Conservation (phyloP, 2,888 invertebrate species). For the Pammene aurita region DNA sequence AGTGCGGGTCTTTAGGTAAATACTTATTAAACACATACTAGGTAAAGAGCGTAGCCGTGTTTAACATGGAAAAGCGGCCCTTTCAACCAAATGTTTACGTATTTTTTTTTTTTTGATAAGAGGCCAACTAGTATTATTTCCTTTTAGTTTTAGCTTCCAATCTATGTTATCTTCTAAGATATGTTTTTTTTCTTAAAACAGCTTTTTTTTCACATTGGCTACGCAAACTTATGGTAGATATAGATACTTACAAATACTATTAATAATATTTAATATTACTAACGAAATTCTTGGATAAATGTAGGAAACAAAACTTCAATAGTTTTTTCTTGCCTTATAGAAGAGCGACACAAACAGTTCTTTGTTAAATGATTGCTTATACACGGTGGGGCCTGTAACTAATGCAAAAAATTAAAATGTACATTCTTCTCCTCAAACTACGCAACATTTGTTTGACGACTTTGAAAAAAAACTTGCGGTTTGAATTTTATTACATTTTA, state of each 20-base stretch:
- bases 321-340: slow-evolving; percentile 21
- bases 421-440: too few species aligned
- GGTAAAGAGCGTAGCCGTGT: slow-evolving; percentile 9
- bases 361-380: slow-evolving; percentile 25
- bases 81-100: slow-evolving; percentile 1
- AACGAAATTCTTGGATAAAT: slow-evolving; percentile 14
- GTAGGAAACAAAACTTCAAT: slow-evolving; percentile 17
- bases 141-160: background rate
- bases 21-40: too few species aligned
- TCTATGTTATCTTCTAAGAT: background rate
- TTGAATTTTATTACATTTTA: too few species aligned
- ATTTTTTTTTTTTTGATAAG: slow-evolving; percentile 2
- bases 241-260: background rate
- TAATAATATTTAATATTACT: slow-evolving; percentile 5
- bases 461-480: too few species aligned
- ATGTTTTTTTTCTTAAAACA: background rate
- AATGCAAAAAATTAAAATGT: too few species aligned
- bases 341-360: slow-evolving; percentile 18
- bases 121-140: background rate
- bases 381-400: too few species aligned
- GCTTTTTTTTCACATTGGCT: background rate
- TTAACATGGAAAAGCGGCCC: background rate
- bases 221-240: background rate
- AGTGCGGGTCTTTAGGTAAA: too few species aligned
- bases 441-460: too few species aligned